A percentile compares a stretch with the other conserved stretches of the same genome.
phyloP scores from a whole-genome alignment of 1,140 invertebrate genomes.

The Periplaneta americana region DNA sequence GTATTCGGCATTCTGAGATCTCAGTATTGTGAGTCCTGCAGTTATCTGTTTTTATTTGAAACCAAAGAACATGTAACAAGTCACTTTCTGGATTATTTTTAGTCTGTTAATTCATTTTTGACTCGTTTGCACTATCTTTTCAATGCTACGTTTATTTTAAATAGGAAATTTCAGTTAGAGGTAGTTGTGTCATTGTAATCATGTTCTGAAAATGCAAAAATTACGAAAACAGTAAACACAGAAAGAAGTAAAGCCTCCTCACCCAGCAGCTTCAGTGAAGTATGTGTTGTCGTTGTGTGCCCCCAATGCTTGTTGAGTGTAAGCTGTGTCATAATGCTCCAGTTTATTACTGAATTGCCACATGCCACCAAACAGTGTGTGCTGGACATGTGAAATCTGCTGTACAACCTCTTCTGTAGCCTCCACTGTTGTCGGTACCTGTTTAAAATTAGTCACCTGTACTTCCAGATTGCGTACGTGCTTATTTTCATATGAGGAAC shows the following conservation, averaged over 20 bases:
- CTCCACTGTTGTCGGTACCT: slow-evolving; percentile 43
- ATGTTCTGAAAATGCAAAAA: too few species aligned
- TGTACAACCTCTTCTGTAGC: slow-evolving; percentile 45
- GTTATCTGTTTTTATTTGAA: too few species aligned
- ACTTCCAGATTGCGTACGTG: neutral
- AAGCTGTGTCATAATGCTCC: slow-evolving; percentile 59
- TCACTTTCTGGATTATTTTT: too few species aligned
- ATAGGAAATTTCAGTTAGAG: too few species aligned
- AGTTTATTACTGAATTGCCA: slow-evolving; percentile 50
- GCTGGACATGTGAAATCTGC: slow-evolving; percentile 47
- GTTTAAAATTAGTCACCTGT: neutral
- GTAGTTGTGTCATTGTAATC: too few species aligned
- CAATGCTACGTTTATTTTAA: too few species aligned
- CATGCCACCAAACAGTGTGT: slow-evolving; percentile 59
- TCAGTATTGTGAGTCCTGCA: too few species aligned
- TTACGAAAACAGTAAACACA: too few species aligned
- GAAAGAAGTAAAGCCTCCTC: slow-evolving; percentile 25
- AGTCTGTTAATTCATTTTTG: too few species aligned
- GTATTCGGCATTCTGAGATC: too few species aligned
- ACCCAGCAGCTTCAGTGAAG: slow-evolving; percentile 64
- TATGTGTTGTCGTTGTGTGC: slow-evolving; percentile 66
- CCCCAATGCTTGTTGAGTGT: slow-evolving; percentile 43
- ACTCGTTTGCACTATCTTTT: too few species aligned
- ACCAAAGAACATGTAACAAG: too few species aligned
- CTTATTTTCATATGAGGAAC: neutral